These are phyloP conservation scores for Scolopax rusticola DNA, from an alignment of 2,797 vertebrate species.

Conservation along the genomic window DNA sequence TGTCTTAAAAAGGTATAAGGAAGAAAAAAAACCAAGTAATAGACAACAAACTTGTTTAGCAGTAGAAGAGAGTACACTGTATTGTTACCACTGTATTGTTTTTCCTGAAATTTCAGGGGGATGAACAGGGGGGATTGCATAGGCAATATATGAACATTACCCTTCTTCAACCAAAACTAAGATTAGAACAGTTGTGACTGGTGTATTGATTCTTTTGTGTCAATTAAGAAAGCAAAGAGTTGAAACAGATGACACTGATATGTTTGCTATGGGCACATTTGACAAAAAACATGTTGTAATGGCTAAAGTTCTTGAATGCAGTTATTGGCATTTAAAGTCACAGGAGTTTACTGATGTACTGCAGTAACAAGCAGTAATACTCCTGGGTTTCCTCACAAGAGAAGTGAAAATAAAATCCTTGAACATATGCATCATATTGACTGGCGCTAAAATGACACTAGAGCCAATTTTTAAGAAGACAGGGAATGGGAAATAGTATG, in stretches of 20 bases:
- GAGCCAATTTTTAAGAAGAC: neutral
- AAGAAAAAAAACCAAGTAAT: neutral
- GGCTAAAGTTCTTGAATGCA: neutral
- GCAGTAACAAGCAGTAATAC: neutral
- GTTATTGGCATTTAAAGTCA: neutral
- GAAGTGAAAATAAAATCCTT: neutral
- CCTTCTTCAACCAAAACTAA: neutral
- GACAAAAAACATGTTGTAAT: neutral
- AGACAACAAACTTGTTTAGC: neutral
- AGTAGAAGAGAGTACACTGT: neutral
- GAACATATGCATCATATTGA: neutral
- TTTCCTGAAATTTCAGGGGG: neutral
- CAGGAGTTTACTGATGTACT: neutral
- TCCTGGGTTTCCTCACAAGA: neutral
- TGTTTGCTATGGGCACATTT: neutral
- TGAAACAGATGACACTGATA: conserved; percentile 10
- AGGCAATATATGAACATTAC: neutral
- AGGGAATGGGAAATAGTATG: neutral
- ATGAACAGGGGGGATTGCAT: neutral
- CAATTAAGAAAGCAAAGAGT: neutral
- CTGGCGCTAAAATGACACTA: neutral
- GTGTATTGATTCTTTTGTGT: neutral
- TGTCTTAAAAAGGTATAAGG: neutral
- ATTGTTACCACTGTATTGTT: neutral
- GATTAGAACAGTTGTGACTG: neutral